Base-by-base conservation (phyloP, 2,113 vertebrate genomes). In the Coreoperca whiteheadi region DNA sequence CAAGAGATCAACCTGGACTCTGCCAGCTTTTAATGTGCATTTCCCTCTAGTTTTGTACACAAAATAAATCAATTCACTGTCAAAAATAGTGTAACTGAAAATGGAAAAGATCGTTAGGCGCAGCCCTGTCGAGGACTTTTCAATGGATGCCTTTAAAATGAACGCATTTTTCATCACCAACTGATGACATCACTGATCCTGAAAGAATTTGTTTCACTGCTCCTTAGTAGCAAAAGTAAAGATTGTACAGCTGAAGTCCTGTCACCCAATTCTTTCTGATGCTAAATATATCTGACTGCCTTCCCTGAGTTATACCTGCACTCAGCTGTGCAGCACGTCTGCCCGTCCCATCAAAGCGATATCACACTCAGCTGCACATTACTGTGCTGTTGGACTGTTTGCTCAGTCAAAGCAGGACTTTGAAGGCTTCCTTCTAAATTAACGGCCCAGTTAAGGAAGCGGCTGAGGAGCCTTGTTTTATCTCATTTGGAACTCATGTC, bases 401-500 rank as follows among this genome's bases (percentile, higher is more conserved):
- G 85, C 78, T 90, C 87, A 85, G 85, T 81, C 75, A 69, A 74
- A 84, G 79, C 72, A 48, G 72, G 79, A 83, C 88, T 90, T 87
- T 89, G 77, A 92, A 87, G 80, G 79, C 81, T 85, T 76, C 85
- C 82, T 77, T 84, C 77, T 46, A 61, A 82, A 82, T 86, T 91
- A 93, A 93, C 89, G 89, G 88, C 82, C 87, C 89, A 83, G 89
- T 91, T 93, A 87, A 89, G 80, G 76, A 89, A 82, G 81, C 79
- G 21, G 43, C 43, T 8, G 65, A 85, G 88, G 83, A 84, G 82
- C 78, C 83, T 89, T 70, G 86, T 89, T 92, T 90, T 90, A 87
- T 90, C 89, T 91, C 83, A 75, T 90, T 83, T 88, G 85, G 90
- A 91, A 87, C 88, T 80, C 87, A 75, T 89, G 91, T 94, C 93